Percentiles rank a stretch among this genome's conserved stretches.
Conservation (phyloP, 1,140 invertebrate genomes). For the Camponotus pennsylvanicus region DNA sequence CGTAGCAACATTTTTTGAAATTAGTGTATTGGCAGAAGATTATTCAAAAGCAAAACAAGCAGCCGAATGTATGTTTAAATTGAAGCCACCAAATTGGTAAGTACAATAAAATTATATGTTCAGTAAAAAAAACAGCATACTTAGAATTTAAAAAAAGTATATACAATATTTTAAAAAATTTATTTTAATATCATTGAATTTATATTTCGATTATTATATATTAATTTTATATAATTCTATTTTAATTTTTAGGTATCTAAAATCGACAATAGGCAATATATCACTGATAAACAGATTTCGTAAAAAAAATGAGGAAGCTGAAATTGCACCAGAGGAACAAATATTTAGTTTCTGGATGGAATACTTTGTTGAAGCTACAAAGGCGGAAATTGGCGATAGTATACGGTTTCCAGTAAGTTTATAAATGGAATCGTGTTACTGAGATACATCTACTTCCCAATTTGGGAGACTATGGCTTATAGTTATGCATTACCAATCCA, state of each 20-base stretch:
- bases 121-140: background rate
- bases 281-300: slow-evolving; percentile 97
- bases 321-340: slow-evolving; percentile 92
- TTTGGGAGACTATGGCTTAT: slow-evolving; percentile 76
- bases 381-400: slow-evolving; percentile 91
- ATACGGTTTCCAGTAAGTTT: slow-evolving; percentile 95
- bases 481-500: slow-evolving; percentile 76
- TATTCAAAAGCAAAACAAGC: slow-evolving; percentile 99
- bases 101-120: slow-evolving; percentile 35
- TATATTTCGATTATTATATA: too few relatives aligned
- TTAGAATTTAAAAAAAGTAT: background rate
- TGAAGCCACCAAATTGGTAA: slow-evolving; percentile 99
- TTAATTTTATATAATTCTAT: too few relatives aligned
- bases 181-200: slow-evolving; percentile 10
- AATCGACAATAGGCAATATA: slow-evolving; percentile 99
- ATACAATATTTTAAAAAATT: background rate
- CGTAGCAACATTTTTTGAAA: slow-evolving; percentile 99
- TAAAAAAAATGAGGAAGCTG: slow-evolving; percentile 91
- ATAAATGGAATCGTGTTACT: slow-evolving; percentile 76
- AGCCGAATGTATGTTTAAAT: slow-evolving; percentile 99
- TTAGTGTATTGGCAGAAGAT: slow-evolving; percentile 98
- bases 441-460: slow-evolving; percentile 73
- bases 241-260: slow-evolving; percentile 91
- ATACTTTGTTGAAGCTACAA: slow-evolving; percentile 98
- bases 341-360: slow-evolving; percentile 99